These are phyloP conservation scores for Colossoma macropomum DNA, from an alignment of 2,113 vertebrate genomes.

Conservation along the genomic window DNA sequence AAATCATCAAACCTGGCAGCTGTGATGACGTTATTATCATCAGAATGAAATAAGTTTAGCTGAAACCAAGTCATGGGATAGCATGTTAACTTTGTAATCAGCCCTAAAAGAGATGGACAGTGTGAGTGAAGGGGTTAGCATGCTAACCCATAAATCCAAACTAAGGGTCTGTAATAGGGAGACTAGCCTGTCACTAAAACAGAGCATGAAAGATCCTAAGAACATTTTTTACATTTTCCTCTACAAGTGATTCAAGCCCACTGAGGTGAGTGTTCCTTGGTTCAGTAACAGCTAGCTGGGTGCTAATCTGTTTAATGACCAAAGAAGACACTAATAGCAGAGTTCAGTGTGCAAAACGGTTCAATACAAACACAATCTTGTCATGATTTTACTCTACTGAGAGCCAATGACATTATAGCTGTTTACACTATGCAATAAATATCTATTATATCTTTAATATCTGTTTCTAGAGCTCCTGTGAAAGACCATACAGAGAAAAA, in stretches of 20 bases:
- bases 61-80: neutral
- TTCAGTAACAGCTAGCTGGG: no score
- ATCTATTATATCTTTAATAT: neutral
- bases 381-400: neutral
- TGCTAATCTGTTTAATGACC: neutral
- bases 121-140: neutral
- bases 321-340: neutral
- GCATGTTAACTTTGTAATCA: neutral
- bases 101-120: neutral
- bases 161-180: neutral
- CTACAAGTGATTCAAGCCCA: neutral
- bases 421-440: neutral
- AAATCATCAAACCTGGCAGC: no score
- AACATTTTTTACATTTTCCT: neutral
- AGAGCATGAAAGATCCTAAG: neutral
- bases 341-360: neutral
- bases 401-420: neutral
- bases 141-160: neutral
- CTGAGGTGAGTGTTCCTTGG: no score
- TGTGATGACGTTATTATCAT: no score
- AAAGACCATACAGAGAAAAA: neutral
- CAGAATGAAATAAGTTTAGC: no score
- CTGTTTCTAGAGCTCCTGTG: neutral
- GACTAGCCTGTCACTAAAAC: neutral
- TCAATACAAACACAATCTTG: neutral